Evolutionary conservation across 2,888 invertebrate genomes (phyloP).

Genomic region (Drosophila birchii): DNA sequence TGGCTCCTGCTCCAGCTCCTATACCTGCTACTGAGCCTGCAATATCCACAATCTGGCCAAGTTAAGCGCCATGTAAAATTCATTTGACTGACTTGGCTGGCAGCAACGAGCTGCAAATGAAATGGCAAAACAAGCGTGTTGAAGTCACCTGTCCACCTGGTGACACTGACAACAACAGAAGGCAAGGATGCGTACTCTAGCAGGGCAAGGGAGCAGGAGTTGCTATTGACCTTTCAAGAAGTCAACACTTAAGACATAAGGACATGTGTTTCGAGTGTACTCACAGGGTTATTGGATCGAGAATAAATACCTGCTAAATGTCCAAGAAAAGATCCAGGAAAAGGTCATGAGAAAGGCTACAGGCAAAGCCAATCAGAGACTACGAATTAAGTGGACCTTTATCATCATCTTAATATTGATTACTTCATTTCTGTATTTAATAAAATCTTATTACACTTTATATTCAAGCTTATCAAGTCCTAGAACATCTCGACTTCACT

Average conservation of each 20-base stretch:
- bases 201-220: neutral
- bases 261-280: neutral
- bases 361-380: neutral
- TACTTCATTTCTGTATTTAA: neutral
- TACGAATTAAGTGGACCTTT: neutral
- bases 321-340: neutral
- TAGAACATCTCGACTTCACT: too few species aligned
- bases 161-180: conserved; percentile 9
- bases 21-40: neutral
- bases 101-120: conserved; percentile 40
- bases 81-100: conserved; percentile 57
- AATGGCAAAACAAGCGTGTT: conserved; percentile 44
- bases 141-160: conserved; percentile 33
- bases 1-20: neutral
- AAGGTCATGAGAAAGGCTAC: neutral
- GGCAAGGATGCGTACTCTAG: neutral
- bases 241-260: neutral
- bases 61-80: conserved; percentile 71
- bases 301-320: neutral
- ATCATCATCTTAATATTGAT: neutral
- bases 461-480: neutral
- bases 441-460: neutral
- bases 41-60: conserved; percentile 24
- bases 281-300: neutral
- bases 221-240: conserved; percentile 11